Evolutionary conservation across 2,113 vertebrate genomes (phyloP).

Genomic region (Ciconia stormi): DNA sequence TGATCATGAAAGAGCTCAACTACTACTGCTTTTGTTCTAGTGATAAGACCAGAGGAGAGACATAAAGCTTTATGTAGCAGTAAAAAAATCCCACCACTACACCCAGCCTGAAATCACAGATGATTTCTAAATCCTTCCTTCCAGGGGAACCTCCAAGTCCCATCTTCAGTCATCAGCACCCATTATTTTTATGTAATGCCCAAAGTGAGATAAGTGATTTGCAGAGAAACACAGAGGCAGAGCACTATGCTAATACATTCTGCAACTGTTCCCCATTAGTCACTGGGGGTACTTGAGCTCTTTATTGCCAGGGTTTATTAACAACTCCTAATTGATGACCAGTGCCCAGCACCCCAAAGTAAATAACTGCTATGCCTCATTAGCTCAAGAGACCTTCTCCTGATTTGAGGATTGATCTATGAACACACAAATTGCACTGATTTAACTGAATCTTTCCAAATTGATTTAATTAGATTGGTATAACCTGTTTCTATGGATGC

Average conservation of each 20-base stretch:
- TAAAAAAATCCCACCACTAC: background rate
- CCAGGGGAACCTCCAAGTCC: background rate
- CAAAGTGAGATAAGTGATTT: background rate
- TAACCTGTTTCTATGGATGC: conserved; percentile 33
- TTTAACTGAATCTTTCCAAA: conserved; percentile 47
- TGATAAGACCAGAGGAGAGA: background rate
- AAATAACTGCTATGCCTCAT: conserved; percentile 62
- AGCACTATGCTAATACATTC: conserved; percentile 39
- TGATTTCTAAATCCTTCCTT: background rate
- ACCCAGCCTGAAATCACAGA: background rate
- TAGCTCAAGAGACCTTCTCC: conserved; percentile 52
- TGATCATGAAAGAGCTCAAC: background rate
- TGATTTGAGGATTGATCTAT: conserved; percentile 54
- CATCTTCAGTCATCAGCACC: background rate
- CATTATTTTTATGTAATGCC: conserved; percentile 36
- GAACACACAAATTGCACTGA: conserved; percentile 49
- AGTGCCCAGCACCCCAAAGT: conserved; percentile 56
- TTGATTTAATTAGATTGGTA: conserved; percentile 40
- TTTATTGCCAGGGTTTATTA: conserved; percentile 63
- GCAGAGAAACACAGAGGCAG: conserved; percentile 46
- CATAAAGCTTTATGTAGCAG: background rate
- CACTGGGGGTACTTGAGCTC: conserved; percentile 36
- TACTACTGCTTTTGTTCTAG: background rate
- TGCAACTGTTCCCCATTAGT: conserved; percentile 60
- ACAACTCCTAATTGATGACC: conserved; percentile 58